phyloP scores from a whole-genome alignment of 2,113 vertebrate species.

The Brienomyrus longianalis region DNA sequence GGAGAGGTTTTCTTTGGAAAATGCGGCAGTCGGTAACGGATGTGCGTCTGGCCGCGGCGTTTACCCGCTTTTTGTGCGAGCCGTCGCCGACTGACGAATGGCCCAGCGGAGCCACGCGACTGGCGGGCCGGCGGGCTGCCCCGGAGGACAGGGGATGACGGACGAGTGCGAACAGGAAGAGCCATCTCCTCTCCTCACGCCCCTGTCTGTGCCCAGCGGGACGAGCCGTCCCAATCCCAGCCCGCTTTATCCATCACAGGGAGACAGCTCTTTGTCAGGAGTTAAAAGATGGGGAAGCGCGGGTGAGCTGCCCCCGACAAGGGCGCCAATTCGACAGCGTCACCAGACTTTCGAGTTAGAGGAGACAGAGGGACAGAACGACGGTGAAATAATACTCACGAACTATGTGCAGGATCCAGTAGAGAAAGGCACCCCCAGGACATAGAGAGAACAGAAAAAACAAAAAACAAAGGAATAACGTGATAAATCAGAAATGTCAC shows the following conservation, averaged over 20 bases:
- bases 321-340: constrained; percentile 20
- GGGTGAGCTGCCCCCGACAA: constrained; percentile 38
- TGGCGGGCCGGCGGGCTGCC: constrained; percentile 38
- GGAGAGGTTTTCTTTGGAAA: constrained; percentile 17
- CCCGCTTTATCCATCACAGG: constrained; percentile 32
- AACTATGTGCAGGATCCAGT: constrained; percentile 52
- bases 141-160: constrained; percentile 48
- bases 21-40: constrained; percentile 48
- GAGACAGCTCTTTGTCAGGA: constrained; percentile 30
- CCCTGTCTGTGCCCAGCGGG: constrained; percentile 39
- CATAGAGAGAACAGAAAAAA: constrained; percentile 20
- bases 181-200: constrained; percentile 39
- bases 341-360: constrained; percentile 20
- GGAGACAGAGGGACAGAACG: constrained; percentile 41
- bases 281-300: constrained; percentile 26
- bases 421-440: constrained; percentile 12
- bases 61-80: constrained; percentile 53
- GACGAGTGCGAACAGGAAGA: constrained; percentile 64
- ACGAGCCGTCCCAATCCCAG: constrained; percentile 26
- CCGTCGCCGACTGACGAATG: constrained; percentile 56
- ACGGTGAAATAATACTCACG: constrained; percentile 63
- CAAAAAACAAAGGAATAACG: neutral
- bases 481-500: neutral
- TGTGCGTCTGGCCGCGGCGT: constrained; percentile 47
- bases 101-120: constrained; percentile 39